Conservation (phyloP, 2,888 invertebrate species). For the Octodonta nipae region DNA sequence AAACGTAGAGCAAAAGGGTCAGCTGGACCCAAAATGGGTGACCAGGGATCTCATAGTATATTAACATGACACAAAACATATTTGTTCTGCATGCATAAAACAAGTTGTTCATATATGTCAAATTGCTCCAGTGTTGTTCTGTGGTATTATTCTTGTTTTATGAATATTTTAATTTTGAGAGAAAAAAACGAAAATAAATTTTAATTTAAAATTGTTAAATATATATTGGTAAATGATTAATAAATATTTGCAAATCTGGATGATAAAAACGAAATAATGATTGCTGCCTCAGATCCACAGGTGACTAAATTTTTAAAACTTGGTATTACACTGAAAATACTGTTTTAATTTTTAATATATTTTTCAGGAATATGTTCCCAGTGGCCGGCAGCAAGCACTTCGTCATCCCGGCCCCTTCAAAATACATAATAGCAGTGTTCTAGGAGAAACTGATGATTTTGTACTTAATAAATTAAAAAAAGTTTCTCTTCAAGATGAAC, state of each 20-base stretch:
- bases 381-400: slow-evolving; percentile 67
- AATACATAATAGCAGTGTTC: slow-evolving; percentile 19
- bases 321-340: background rate
- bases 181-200: background rate
- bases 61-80: too few relatives aligned
- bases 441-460: slow-evolving; percentile 36
- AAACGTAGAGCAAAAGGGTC: too few relatives aligned
- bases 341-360: background rate
- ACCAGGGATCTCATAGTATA: too few relatives aligned
- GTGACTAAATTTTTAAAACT: slow-evolving; percentile 33
- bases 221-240: too few relatives aligned
- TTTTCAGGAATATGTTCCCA: slow-evolving; percentile 70
- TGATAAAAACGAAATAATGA: slow-evolving; percentile 70
- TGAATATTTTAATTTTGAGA: background rate
- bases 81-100: too few relatives aligned
- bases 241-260: slow-evolving; percentile 55
- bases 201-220: slow-evolving; percentile 1
- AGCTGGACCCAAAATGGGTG: too few relatives aligned
- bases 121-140: too few relatives aligned
- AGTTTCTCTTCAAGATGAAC: slow-evolving; percentile 56
- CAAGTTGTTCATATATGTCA: too few relatives aligned
- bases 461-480: slow-evolving; percentile 60
- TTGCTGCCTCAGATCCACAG: slow-evolving; percentile 83
- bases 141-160: background rate
- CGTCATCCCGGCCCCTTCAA: slow-evolving; percentile 62